Conservation (phyloP, 2,888 invertebrate genomes). For the Diadegma fenestrale region DNA sequence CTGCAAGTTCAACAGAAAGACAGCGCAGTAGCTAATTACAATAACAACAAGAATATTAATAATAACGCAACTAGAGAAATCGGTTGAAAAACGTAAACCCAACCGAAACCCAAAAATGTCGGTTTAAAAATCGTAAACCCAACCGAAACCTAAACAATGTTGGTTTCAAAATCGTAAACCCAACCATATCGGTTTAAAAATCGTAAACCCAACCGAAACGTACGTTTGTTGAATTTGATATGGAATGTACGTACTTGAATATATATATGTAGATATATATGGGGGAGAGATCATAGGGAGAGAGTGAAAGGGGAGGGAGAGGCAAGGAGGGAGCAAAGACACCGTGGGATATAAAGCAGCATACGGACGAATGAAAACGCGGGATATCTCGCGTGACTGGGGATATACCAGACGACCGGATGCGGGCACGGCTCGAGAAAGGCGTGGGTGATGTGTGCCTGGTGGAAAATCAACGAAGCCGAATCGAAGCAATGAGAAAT, state of each 20-base stretch:
- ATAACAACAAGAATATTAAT: slow-evolving; percentile 13
- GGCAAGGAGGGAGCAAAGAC: slow-evolving; percentile 34
- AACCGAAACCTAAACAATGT: no score
- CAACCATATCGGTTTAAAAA: no score
- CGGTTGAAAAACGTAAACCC: no score
- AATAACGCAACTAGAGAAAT: background rate
- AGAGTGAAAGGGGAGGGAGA: slow-evolving; percentile 25
- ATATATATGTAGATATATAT: background rate
- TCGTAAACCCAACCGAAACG: no score
- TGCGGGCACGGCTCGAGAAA: slow-evolving; percentile 71
- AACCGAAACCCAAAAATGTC: no score
- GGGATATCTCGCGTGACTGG: slow-evolving; percentile 73
- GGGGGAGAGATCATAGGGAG: background rate
- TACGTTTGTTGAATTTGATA: background rate
- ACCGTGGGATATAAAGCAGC: slow-evolving; percentile 67
- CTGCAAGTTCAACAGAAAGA: background rate
- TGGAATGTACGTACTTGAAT: background rate
- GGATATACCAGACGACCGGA: slow-evolving; percentile 74
- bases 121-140: no score
- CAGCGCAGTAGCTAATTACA: slow-evolving; percentile 20
- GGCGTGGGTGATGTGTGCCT: slow-evolving; percentile 68
- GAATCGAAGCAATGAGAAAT: slow-evolving; percentile 52
- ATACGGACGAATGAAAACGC: slow-evolving; percentile 69
- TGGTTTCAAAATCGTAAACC: no score
- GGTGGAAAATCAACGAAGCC: slow-evolving; percentile 71